Base-by-base conservation (phyloP, 2,797 vertebrate species). In the Chelidonichthys spinosus region DNA sequence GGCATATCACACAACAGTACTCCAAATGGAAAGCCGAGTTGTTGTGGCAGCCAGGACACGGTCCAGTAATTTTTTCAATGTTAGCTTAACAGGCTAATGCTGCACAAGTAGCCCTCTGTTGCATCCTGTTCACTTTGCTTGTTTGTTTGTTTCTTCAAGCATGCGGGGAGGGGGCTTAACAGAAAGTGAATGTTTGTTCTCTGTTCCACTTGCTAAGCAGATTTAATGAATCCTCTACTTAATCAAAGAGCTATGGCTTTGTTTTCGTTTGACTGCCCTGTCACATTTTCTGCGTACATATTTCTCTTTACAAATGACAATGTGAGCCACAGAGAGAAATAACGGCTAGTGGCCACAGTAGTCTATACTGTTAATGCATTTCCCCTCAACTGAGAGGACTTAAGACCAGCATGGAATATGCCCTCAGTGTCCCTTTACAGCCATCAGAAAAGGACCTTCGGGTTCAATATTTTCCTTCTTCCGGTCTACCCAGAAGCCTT, bases 381-480 rank as follows among this genome's bases (percentile, higher is more conserved):
- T 74, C 67, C 56, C 63, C 68, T 62, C 69, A 64, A 71, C 50
- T 56, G 39, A 84, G 70, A 76, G 44, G 72, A 72, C 49, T 79
- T 15, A 9, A 62, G 35, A 74, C 60, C 59, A 75, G 53, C 64
- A 59, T 63, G 64, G 53, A 72, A 66, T 46, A 46, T 63, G 67
- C 73, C 69, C 78, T 83, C 55, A 65, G 62, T 69, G 74, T 82
- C 82, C 52, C 72, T 83, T 85, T 81, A 87, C 82, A 78, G 80
- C 66, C 84, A 85, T 81, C 72, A 86, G 75, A 82, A 36, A 54
- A 85, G 79, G 86, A 89, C 90, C 83, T 87, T 79, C 69, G 82
- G 81, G 91, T 90, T 92, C 87, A 87, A 78, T 82, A 82, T 90
- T 92, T 93, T 91, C 90, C 90, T 81, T 89, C 81, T 87, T 91